A percentile compares a stretch with the other conserved stretches of the same genome.
Evolutionary conservation across 2,797 vertebrate species (phyloP).

Genomic region (Esox lucius): DNA sequence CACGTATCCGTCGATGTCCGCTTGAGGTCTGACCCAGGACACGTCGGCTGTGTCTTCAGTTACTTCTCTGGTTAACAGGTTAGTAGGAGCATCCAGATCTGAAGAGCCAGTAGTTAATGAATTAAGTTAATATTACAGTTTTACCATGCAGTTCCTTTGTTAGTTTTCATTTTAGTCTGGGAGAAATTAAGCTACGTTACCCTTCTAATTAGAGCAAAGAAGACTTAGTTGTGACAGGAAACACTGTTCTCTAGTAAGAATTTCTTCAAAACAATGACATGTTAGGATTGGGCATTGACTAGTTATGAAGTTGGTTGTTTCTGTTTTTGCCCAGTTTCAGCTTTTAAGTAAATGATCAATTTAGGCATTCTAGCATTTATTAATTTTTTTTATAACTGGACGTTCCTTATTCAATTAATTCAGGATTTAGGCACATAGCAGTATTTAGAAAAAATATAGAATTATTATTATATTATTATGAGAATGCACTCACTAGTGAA

Average conservation of each 20-base stretch:
- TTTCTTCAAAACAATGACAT: neutral
- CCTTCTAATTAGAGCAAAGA: slow-evolving; percentile 26
- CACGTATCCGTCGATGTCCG: slow-evolving; percentile 74
- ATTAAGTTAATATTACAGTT: slow-evolving; percentile 34
- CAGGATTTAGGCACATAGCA: too few relatives aligned
- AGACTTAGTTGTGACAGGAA: neutral
- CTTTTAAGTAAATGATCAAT: too few relatives aligned
- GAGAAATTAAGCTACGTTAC: neutral
- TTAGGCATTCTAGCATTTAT: slow-evolving; percentile 49
- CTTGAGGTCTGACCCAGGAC: slow-evolving; percentile 76
- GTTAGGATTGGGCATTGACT: too few relatives aligned
- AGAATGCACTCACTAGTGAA: too few relatives aligned
- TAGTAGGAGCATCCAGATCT: slow-evolving; percentile 75
- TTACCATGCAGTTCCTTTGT: neutral
- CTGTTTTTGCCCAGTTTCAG: neutral
- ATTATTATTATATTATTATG: too few relatives aligned
- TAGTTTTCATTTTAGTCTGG: neutral
- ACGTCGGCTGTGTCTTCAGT: slow-evolving; percentile 64
- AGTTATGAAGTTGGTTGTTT: slow-evolving; percentile 57
- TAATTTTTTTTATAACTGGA: slow-evolving; percentile 15
- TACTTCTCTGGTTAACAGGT: slow-evolving; percentile 68
- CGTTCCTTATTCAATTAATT: too few relatives aligned
- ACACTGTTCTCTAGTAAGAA: neutral
- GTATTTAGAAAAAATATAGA: too few relatives aligned
- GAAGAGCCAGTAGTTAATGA: slow-evolving; percentile 33